Base-by-base conservation (phyloP, 2,888 invertebrate genomes). In the Drosophila seclusa region DNA sequence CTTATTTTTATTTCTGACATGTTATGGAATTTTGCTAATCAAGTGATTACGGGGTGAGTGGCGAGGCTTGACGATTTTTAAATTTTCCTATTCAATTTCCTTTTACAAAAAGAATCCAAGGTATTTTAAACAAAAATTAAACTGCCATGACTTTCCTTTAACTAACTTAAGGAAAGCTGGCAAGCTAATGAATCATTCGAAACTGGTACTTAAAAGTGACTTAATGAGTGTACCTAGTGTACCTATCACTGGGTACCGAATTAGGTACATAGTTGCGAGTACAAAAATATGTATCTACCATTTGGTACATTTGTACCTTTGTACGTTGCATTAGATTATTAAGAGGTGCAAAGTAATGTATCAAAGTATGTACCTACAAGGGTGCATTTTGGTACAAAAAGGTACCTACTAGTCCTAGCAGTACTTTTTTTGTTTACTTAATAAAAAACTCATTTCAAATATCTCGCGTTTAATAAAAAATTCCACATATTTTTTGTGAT, bases 1-100 rank as follows among this genome's bases (percentile, higher is more conserved):
- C 0, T 8, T 10, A 8, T 36, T 18, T 21, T 53, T 21, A 18
- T 55, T 52, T 67, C 64, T 58, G 54, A 38, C 49, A 42, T 62
- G 13, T 68, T 63, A 31, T 75, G 74, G 75, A 73, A 87, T 87
- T 87, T 74, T 68, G 75, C 77, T 87, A 89, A 89, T 79, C 73
- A 69, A 82, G 87, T 80, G 73, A 66, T 78, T 68, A 24, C 18
- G 24, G 4, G 8, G 42, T n/a, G 31, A 29, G 27, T 6, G 42
- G 21, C 45, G 24, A 24, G 8, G 45, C 16, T 24, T 24, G 24
- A 24, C 7, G 16, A 24, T 45, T 45, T 24, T 24, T 1, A 24
- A 24, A 27, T 8, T 24, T 45, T 45, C 16, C 8, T 4, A 16
- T 24, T 45, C 1, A 24, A 24, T 8, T 24, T 45, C 4, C 8